These are phyloP conservation scores for Zaprionus africanus DNA, from an alignment of 1,140 invertebrate genomes.

Conservation along the genomic window DNA sequence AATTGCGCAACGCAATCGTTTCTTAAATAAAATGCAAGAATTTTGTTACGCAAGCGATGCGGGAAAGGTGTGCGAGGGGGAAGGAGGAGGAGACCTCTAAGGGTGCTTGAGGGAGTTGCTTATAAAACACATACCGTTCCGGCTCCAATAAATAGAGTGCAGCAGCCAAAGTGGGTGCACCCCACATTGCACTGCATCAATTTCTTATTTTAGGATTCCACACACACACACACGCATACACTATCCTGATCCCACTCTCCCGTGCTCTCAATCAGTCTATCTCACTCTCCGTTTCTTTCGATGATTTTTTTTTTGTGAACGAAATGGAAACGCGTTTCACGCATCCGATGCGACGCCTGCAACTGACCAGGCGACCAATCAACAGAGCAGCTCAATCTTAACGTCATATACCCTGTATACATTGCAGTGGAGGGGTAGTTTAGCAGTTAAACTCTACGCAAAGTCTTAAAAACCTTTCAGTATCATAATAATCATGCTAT, in stretches of 20 bases:
- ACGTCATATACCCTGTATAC: slow-evolving; percentile 4
- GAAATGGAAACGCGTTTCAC: slow-evolving; percentile 48
- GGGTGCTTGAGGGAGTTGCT: neutral
- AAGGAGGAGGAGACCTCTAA: neutral
- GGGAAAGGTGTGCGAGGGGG: neutral
- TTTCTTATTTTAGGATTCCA: neutral
- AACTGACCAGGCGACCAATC: slow-evolving; percentile 30
- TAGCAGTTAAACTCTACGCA: neutral
- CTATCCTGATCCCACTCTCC: neutral
- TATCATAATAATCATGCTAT: too few relatives aligned
- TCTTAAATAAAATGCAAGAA: slow-evolving; percentile 40
- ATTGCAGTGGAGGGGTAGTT: neutral
- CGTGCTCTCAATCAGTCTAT: neutral
- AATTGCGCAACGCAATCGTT: neutral
- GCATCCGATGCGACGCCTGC: slow-evolving; percentile 53
- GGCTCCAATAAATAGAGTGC: slow-evolving; percentile 61
- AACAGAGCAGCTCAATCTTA: slow-evolving; percentile 4
- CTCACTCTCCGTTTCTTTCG: neutral
- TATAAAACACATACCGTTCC: slow-evolving; percentile 59
- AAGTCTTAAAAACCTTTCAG: too few relatives aligned
- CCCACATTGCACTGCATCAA: slow-evolving; percentile 4
- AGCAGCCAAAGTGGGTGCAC: slow-evolving; percentile 57
- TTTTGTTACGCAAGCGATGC: slow-evolving; percentile 26
- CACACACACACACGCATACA: neutral
- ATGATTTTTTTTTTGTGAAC: slow-evolving; percentile 3